Conservation (phyloP, 35 echinoderm and acorn worm genomes). For the Apostichopus japonicus region DNA sequence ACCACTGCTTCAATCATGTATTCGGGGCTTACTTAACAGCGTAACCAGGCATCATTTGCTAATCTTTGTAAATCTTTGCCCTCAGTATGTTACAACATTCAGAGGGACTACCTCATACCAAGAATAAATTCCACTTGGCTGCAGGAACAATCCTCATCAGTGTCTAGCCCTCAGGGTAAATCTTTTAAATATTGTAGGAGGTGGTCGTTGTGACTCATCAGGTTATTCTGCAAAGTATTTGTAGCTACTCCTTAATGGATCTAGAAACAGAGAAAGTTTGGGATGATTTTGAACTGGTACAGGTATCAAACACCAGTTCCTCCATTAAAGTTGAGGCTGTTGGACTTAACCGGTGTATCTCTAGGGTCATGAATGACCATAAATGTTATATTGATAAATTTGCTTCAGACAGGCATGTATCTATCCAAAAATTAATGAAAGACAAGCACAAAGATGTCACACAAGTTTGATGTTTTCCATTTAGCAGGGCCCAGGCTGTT, state of each 20-base stretch:
- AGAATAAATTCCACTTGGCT: slow-evolving; percentile 48
- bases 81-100: slow-evolving; percentile 36
- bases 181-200: slow-evolving; percentile 6
- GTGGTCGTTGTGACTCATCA: slow-evolving; percentile 21
- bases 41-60: neutral
- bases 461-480: too few species aligned
- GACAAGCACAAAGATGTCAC: neutral
- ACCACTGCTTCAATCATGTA: slow-evolving; percentile 57
- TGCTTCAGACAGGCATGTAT: slow-evolving; percentile 20
- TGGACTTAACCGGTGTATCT: neutral
- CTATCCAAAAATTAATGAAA: neutral
- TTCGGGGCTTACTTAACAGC: slow-evolving; percentile 37
- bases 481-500: neutral
- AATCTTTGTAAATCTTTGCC: neutral
- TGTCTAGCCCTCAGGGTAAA: neutral
- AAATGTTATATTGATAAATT: neutral
- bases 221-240: slow-evolving; percentile 58
- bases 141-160: neutral
- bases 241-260: slow-evolving; percentile 52
- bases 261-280: neutral
- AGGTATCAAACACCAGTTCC: slow-evolving; percentile 45
- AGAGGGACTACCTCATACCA: slow-evolving; percentile 32
- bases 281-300: slow-evolving; percentile 41
- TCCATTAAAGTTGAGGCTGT: slow-evolving; percentile 60
- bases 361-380: slow-evolving; percentile 18